Evolutionary conservation across 1,140 invertebrate genomes (phyloP), one percentile per base, ranked within the genome.

Genomic region (Mizuhopecten yessoensis): DNA sequence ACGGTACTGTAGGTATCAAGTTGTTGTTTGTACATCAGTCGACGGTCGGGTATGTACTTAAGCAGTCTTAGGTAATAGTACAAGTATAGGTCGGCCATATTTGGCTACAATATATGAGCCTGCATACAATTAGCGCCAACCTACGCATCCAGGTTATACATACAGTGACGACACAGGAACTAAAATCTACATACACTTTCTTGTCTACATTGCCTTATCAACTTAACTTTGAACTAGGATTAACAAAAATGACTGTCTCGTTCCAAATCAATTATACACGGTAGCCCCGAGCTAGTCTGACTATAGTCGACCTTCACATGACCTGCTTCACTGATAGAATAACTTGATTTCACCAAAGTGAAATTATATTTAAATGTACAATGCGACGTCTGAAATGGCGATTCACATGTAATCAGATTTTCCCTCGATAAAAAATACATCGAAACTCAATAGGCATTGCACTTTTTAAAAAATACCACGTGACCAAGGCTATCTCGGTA

Each of bases 331-430:
- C n/a, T 75, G 17, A 5, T 29, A 13, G 57, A 0, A 75, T 75
- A 75, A 75, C 57, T 75, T 17, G 57, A 75, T 75, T 75, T 75
- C 29, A 75, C 57, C n/a, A 75, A 75, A 75, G 57, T 75, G 7
- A 75, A 75, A 75, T 75, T 29, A 75, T 3, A 75, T 29, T 75
- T 29, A 75, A 75, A 75, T 29, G 57, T 75, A 75, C 57, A 75
- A 5, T 5, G 23, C n/a, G 57, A 75, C 57, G 57, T n/a, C 57
- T 5, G 29, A 75, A 75, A 75, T 75, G 29, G 57, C 57, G 57
- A 29, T 29, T 29, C n/a, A 29, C n/a, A 75, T 0, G 2, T 75
- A 75, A 75, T 75, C 57, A 29, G n/a, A 75, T 75, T 75, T 9
- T n/a, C 57, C 5, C n/a, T 5, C 57, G 5, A 29, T 75, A 75